These are phyloP conservation scores for Andrena bicolor DNA, from an alignment of 2,888 invertebrate species.

Conservation along the genomic window DNA sequence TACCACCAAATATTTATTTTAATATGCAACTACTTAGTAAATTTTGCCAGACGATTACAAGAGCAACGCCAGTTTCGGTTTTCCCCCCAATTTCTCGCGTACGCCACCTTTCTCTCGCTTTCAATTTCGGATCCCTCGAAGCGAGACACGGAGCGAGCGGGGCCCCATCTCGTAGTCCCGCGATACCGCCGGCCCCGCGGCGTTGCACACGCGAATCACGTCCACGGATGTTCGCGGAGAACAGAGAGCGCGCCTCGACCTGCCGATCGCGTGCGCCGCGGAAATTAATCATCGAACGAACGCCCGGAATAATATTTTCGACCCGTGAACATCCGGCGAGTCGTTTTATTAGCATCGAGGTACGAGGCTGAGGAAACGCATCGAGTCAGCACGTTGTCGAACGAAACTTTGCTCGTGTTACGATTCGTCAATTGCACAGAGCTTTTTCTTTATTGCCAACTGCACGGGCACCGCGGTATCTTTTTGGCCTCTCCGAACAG, in stretches of 20 bases:
- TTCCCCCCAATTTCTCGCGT: constrained; percentile 24
- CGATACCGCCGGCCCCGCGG: constrained; percentile 44
- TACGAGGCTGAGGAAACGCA: constrained; percentile 29
- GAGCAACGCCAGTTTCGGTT: constrained; percentile 39
- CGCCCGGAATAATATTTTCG: constrained; percentile 47
- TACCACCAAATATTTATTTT: neutral
- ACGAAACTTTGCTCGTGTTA: constrained; percentile 28
- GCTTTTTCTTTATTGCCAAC: neutral
- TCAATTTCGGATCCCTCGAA: constrained; percentile 53
- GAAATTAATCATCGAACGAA: constrained; percentile 54
- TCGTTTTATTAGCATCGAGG: constrained; percentile 38
- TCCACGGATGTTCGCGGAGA: constrained; percentile 27
- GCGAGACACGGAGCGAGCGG: constrained; percentile 47
- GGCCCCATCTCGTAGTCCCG: constrained; percentile 50
- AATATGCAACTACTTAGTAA: neutral
- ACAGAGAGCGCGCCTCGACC: constrained; percentile 32
- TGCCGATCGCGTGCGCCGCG: constrained; percentile 55
- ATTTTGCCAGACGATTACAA: constrained; percentile 30
- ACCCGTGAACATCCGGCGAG: constrained; percentile 27
- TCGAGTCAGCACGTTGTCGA: constrained; percentile 38
- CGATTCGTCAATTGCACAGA: constrained; percentile 20
- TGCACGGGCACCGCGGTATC: neutral
- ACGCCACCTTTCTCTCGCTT: constrained; percentile 40
- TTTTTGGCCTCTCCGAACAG: neutral
- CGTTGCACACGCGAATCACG: constrained; percentile 32